These are phyloP conservation scores for Simalia tracyae DNA, from an alignment of 2,797 vertebrate species.

Conservation along the genomic window DNA sequence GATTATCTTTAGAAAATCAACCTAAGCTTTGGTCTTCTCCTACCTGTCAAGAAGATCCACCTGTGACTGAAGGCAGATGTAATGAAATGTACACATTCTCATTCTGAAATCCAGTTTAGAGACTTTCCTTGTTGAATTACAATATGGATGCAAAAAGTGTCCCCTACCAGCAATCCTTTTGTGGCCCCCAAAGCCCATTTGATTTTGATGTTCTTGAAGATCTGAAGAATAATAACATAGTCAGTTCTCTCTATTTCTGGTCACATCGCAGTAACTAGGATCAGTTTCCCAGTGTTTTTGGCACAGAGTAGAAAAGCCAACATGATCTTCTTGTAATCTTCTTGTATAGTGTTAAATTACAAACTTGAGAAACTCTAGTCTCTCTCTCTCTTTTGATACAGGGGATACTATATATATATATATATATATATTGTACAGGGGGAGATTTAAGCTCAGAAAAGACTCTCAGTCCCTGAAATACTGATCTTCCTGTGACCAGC, in stretches of 20 bases:
- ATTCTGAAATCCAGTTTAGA: too few species aligned
- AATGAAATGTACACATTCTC: not conserved
- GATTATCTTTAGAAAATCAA: not conserved
- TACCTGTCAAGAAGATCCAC: not conserved
- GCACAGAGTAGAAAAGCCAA: not conserved
- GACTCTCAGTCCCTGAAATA: not conserved
- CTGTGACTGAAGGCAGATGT: slow-evolving; percentile 41
- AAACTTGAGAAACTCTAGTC: not conserved
- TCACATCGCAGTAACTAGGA: too few species aligned
- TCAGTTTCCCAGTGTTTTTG: too few species aligned
- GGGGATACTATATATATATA: too few species aligned
- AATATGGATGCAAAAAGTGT: too few species aligned
- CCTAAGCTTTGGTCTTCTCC: not conserved
- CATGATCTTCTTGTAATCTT: not conserved
- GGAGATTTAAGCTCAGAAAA: not conserved
- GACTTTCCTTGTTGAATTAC: too few species aligned
- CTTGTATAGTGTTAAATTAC: not conserved
- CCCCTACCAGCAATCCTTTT: too few species aligned
- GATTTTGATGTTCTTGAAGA: too few species aligned
- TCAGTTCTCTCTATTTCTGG: too few species aligned
- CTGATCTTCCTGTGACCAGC: not conserved
- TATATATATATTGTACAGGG: not conserved
- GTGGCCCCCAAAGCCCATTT: too few species aligned
- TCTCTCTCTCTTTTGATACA: not conserved
- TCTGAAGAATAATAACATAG: too few species aligned